Evolutionary conservation across 2,888 invertebrate genomes (phyloP).

Genomic region (Hesperia comma): DNA sequence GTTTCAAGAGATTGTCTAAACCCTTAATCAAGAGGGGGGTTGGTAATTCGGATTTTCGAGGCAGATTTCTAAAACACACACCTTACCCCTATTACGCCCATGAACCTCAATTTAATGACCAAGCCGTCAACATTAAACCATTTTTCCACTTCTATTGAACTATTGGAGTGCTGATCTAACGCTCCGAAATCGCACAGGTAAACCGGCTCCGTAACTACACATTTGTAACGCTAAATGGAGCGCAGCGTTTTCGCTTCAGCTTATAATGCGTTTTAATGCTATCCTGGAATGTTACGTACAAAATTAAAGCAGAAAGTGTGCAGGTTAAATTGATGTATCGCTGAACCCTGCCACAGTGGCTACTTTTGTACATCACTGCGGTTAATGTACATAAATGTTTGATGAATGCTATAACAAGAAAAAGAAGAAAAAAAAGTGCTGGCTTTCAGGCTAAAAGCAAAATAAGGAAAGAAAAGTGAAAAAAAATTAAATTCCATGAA

Average conservation of each 20-base stretch:
- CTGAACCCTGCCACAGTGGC: background rate
- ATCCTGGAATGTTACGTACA: background rate
- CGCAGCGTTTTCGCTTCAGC: constrained; percentile 8
- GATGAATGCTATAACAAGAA: too few species aligned
- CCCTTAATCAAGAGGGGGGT: too few species aligned
- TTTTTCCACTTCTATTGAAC: constrained; percentile 13
- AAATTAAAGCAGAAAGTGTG: background rate
- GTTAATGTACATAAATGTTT: too few species aligned
- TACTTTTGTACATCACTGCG: background rate
- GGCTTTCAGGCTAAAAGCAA: too few species aligned
- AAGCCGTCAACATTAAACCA: constrained; percentile 1
- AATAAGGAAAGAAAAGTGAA: too few species aligned
- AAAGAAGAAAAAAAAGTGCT: too few species aligned
- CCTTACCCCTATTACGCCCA: too few species aligned
- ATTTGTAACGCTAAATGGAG: constrained; percentile 45
- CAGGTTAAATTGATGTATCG: background rate
- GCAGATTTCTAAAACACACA: too few species aligned
- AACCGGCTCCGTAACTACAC: constrained; percentile 38
- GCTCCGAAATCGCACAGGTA: constrained; percentile 8
- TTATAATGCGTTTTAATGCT: constrained; percentile 23
- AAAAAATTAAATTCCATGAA: too few species aligned
- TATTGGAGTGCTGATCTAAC: constrained; percentile 18
- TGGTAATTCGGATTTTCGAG: too few species aligned
- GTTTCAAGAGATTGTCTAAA: too few species aligned
- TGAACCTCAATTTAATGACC: too few species aligned